A percentile compares a stretch with the other conserved stretches of the same genome.
Conservation (phyloP, 2,113 vertebrate genomes). For the Hemibagrus wyckioides region DNA sequence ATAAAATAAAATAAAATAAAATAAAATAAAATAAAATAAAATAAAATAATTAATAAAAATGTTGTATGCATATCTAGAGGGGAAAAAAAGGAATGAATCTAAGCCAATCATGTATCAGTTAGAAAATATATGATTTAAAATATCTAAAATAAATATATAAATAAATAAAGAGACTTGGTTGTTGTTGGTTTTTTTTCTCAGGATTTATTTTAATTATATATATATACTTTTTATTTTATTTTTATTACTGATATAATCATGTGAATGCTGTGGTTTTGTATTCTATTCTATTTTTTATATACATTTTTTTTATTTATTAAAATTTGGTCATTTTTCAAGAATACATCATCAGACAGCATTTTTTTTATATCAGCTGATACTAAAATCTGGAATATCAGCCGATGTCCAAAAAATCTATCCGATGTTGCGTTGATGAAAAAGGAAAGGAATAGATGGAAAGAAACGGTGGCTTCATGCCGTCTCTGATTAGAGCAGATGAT, state of each 20-base stretch:
- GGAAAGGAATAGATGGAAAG: neutral
- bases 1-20: too few species aligned
- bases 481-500: neutral
- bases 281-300: too few species aligned
- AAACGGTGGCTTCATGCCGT: neutral
- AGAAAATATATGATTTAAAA: neutral
- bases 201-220: neutral
- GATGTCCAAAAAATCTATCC: too few species aligned
- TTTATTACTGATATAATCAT: too few species aligned
- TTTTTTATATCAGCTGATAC: neutral
- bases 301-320: too few species aligned
- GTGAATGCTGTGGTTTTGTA: neutral
- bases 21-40: too few species aligned
- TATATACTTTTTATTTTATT: too few species aligned
- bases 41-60: too few species aligned
- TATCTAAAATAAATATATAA: too few species aligned
- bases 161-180: neutral
- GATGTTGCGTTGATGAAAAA: neutral
- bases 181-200: neutral
- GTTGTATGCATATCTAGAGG: neutral
- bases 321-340: neutral
- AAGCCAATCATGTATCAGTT: neutral
- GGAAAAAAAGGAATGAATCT: neutral
- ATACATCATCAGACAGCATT: neutral
- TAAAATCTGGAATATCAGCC: neutral